phyloP scores from a whole-genome alignment of 1,140 invertebrate species.

The Telenomus remus region DNA sequence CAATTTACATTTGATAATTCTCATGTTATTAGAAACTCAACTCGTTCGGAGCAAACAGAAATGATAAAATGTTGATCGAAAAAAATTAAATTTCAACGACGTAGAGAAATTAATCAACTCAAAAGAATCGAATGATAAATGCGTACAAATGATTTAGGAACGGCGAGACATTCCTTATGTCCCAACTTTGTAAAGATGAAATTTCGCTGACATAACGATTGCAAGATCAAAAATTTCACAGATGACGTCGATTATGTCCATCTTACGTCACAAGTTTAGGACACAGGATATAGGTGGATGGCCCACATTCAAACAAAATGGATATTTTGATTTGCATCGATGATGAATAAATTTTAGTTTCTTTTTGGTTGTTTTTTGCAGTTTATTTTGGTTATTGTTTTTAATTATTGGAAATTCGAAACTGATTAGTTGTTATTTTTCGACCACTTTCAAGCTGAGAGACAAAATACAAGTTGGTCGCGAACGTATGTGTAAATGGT shows the following conservation, averaged over 20 bases:
- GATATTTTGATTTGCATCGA: too few species aligned
- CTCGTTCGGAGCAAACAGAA: not conserved
- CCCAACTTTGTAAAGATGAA: slow-evolving; percentile 14
- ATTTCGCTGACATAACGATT: slow-evolving; percentile 44
- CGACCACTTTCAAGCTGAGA: not conserved
- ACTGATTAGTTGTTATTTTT: too few species aligned
- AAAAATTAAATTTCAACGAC: not conserved
- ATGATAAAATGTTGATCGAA: not conserved
- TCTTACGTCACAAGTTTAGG: slow-evolving; percentile 24
- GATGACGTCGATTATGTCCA: slow-evolving; percentile 35
- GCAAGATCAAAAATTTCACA: slow-evolving; percentile 45
- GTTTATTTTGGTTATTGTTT: not conserved
- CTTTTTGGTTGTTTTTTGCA: not conserved
- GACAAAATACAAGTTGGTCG: slow-evolving; percentile 13
- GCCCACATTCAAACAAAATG: slow-evolving; percentile 1
- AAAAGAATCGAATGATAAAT: not conserved
- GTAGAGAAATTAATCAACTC: too few species aligned
- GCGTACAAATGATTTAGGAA: not conserved
- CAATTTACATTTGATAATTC: slow-evolving; percentile 19
- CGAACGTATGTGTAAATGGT: slow-evolving; percentile 31
- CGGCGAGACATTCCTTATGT: not conserved
- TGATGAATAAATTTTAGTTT: too few species aligned
- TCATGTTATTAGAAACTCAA: slow-evolving; percentile 24
- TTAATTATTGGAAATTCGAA: too few species aligned
- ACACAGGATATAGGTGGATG: slow-evolving; percentile 10